phyloP scores from a whole-genome alignment of 2,113 vertebrate genomes.

The Struthidea cinerea region DNA sequence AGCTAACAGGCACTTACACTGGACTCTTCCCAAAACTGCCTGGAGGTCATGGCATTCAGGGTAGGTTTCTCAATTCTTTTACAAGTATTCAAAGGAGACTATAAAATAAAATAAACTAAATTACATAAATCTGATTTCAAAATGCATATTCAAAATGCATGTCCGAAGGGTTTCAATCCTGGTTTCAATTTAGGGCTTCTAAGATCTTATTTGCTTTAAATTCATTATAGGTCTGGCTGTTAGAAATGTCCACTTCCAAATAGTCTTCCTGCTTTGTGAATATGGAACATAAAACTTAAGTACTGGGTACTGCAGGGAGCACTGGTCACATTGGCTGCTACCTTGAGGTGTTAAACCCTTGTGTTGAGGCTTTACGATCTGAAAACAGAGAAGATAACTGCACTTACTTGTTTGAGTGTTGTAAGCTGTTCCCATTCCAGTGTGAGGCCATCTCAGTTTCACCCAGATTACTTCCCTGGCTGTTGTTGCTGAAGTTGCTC shows the following conservation, averaged over 20 bases:
- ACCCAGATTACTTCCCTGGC: neutral
- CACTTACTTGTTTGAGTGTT: neutral
- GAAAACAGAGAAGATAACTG: neutral
- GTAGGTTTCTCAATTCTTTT: slow-evolving; percentile 53
- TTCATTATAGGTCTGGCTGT: neutral
- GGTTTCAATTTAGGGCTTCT: neutral
- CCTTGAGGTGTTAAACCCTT: neutral
- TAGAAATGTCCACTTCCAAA: neutral
- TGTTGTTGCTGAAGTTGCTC: neutral
- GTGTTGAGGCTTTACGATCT: neutral
- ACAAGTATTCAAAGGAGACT: neutral
- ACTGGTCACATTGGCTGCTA: neutral
- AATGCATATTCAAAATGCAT: neutral
- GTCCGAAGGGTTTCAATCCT: neutral
- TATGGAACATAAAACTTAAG: neutral
- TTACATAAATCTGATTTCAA: neutral
- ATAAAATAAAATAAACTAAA: neutral
- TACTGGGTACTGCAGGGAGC: neutral
- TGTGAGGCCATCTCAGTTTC: neutral
- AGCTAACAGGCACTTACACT: slow-evolving; percentile 60
- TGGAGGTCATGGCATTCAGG: slow-evolving; percentile 66
- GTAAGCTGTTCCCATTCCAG: neutral
- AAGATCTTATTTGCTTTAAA: neutral
- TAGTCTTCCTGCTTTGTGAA: neutral
- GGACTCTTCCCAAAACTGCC: slow-evolving; percentile 60